Conservation (phyloP, 1,140 invertebrate species). For the Sminthurinus signatus region DNA sequence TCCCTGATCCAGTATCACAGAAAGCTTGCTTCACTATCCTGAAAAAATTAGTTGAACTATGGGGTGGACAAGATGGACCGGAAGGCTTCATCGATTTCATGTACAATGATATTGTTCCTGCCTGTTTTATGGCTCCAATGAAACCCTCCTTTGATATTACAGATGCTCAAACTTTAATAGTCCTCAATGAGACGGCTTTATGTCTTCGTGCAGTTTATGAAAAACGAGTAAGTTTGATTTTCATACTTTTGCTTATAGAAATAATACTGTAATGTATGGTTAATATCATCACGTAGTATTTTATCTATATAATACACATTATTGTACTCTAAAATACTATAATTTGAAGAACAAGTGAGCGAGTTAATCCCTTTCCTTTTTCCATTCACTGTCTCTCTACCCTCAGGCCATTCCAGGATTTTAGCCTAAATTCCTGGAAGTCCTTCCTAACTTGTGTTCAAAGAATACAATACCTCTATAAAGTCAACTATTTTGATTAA, state of each 20-base stretch:
- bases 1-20: conserved; percentile 53
- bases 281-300: conserved; percentile 1
- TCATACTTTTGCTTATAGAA: too few relatives aligned
- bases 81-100: conserved; percentile 51
- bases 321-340: too few relatives aligned
- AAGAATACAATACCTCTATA: too few relatives aligned
- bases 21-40: conserved; percentile 55
- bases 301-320: too few relatives aligned
- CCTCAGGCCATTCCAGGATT: too few relatives aligned
- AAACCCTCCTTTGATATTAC: conserved; percentile 53
- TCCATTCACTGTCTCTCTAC: too few relatives aligned
- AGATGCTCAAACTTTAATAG: conserved; percentile 53
- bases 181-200: conserved; percentile 47
- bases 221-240: conserved; percentile 46
- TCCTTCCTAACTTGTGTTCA: too few relatives aligned
- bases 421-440: too few relatives aligned
- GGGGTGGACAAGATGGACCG: conserved; percentile 48
- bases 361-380: too few relatives aligned
- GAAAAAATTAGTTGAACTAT: conserved; percentile 50
- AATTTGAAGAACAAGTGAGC: too few relatives aligned
- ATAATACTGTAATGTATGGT: too few relatives aligned
- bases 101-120: conserved; percentile 53
- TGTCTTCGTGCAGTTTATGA: conserved; percentile 48
- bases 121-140: conserved; percentile 54
- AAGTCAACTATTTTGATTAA: too few relatives aligned